A percentile compares a stretch with the other conserved stretches of the same genome.
These are phyloP conservation scores for Sinopyrophorus schimmeli DNA, from an alignment of 2,888 invertebrate genomes.

Conservation along the genomic window DNA sequence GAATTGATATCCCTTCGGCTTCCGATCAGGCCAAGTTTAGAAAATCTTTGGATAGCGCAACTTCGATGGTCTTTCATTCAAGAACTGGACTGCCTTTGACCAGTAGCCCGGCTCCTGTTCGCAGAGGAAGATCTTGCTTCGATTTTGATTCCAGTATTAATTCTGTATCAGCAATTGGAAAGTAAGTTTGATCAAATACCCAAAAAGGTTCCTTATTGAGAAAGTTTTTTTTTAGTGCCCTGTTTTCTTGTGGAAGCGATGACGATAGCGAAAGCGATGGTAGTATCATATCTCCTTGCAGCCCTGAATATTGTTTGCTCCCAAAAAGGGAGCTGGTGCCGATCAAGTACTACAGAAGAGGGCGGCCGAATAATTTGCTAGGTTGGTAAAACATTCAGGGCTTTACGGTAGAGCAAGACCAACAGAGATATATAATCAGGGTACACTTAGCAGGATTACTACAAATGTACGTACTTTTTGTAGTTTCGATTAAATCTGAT, in stretches of 20 bases:
- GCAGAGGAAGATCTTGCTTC: slow-evolving; percentile 76
- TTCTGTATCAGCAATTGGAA: slow-evolving; percentile 79
- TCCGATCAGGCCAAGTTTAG: slow-evolving; percentile 74
- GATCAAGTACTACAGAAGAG: slow-evolving; percentile 48
- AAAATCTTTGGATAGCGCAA: slow-evolving; percentile 74
- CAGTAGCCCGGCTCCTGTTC: slow-evolving; percentile 83
- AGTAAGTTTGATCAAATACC: too few relatives aligned
- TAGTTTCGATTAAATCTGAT: slow-evolving; percentile 27
- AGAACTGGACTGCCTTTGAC: slow-evolving; percentile 81
- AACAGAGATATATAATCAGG: slow-evolving; percentile 31
- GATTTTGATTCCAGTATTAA: slow-evolving; percentile 82
- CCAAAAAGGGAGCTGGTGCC: slow-evolving; percentile 44
- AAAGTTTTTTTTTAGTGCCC: slow-evolving; percentile 59
- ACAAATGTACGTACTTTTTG: slow-evolving; percentile 37
- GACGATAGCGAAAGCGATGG: slow-evolving; percentile 59
- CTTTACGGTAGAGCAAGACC: slow-evolving; percentile 34
- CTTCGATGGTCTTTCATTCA: slow-evolving; percentile 82
- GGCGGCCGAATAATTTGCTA: slow-evolving; percentile 52
- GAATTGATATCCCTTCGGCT: slow-evolving; percentile 65
- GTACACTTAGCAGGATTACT: slow-evolving; percentile 29
- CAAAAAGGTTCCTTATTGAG: too few relatives aligned
- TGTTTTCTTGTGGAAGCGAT: slow-evolving; percentile 62
- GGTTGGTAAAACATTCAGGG: slow-evolving; percentile 49
- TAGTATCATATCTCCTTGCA: slow-evolving; percentile 55
- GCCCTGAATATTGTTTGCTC: slow-evolving; percentile 50